phyloP scores from a whole-genome alignment of 2,888 invertebrate genomes.

The Eupithecia vulgata region DNA sequence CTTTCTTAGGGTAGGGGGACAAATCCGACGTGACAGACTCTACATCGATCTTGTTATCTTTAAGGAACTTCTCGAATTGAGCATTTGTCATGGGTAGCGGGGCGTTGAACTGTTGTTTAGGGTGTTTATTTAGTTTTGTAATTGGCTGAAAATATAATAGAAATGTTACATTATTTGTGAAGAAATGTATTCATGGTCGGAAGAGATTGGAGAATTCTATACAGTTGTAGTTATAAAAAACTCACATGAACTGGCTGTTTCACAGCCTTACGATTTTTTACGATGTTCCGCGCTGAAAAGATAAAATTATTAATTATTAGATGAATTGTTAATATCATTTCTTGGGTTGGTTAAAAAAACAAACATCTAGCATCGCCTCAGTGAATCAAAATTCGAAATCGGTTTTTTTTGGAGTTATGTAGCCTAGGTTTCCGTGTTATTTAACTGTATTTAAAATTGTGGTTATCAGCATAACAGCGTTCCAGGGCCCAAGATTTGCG shows the following conservation, averaged over 20 bases:
- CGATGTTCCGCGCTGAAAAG: slow-evolving; percentile 2
- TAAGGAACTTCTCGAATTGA: slow-evolving; percentile 66
- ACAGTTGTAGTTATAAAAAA: not conserved
- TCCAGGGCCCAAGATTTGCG: not conserved
- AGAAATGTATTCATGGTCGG: not conserved
- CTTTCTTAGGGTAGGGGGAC: slow-evolving; percentile 43
- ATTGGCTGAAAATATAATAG: slow-evolving; percentile 29
- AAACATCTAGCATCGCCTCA: not conserved
- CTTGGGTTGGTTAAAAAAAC: not conserved
- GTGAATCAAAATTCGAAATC: not conserved
- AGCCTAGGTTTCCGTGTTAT: not conserved
- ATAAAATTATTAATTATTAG: not conserved
- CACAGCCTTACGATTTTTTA: not conserved
- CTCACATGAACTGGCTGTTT: slow-evolving; percentile 6
- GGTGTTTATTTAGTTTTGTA: slow-evolving; percentile 54
- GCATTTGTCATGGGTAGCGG: slow-evolving; percentile 64
- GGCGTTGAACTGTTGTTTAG: slow-evolving; percentile 63
- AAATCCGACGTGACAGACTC: slow-evolving; percentile 54
- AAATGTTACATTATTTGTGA: not conserved
- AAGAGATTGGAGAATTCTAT: no score
- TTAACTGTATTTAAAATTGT: not conserved
- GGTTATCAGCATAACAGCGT: not conserved
- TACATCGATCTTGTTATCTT: slow-evolving; percentile 61
- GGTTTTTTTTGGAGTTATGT: not conserved
- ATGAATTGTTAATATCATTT: not conserved